Evolutionary conservation across 2,888 invertebrate genomes (phyloP).

Genomic region (Nemurella pictetii): DNA sequence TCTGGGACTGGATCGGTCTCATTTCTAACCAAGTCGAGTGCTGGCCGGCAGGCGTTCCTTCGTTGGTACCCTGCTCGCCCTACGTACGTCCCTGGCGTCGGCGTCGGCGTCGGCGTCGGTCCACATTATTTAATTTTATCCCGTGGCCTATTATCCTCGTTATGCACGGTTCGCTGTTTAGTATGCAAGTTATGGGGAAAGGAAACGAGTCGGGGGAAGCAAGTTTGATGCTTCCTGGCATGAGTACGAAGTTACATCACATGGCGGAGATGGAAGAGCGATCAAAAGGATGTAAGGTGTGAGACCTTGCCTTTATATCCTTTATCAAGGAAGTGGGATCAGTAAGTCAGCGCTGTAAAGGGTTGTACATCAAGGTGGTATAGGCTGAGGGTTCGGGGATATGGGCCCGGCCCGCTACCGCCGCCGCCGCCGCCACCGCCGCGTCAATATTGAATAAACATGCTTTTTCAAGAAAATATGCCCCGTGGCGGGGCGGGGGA

Average conservation of each 20-base stretch:
- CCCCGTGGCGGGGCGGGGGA: background rate
- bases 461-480: slow-evolving; percentile 19
- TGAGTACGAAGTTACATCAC: slow-evolving; percentile 16
- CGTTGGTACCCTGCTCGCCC: background rate
- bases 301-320: slow-evolving; percentile 31
- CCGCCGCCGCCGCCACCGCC: background rate
- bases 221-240: slow-evolving; percentile 32
- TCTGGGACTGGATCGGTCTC: background rate
- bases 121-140: slow-evolving; percentile 20
- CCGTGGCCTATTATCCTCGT: slow-evolving; percentile 13
- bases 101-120: background rate
- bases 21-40: background rate
- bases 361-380: slow-evolving; percentile 2
- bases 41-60: background rate
- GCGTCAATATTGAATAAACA: slow-evolving; percentile 30
- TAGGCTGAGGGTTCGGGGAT: slow-evolving; percentile 3
- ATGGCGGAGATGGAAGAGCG: slow-evolving; percentile 31
- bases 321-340: slow-evolving; percentile 31
- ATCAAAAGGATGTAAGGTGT: slow-evolving; percentile 27
- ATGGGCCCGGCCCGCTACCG: no score
- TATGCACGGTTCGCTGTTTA: slow-evolving; percentile 8
- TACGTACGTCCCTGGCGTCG: background rate
- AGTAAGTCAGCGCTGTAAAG: slow-evolving; percentile 22
- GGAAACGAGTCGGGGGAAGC: slow-evolving; percentile 31
- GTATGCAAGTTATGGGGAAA: slow-evolving; percentile 23